These are phyloP conservation scores for Microcebus tavaratra DNA, from an alignment of 2,113 vertebrate genomes.

Conservation along the genomic window DNA sequence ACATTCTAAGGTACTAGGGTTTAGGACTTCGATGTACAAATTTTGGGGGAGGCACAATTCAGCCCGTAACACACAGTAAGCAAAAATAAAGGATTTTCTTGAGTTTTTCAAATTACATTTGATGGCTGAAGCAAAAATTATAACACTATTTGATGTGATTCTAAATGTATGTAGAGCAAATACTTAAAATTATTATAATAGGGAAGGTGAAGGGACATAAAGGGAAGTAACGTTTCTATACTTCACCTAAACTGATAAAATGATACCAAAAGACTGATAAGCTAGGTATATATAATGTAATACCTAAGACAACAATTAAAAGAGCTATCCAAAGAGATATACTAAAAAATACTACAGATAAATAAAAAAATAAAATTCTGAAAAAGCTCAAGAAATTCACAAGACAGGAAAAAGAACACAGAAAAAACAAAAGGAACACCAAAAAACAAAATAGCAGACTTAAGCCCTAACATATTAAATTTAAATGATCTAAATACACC, in stretches of 20 bases:
- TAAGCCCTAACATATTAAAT: not conserved
- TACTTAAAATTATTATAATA: not conserved
- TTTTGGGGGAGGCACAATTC: not conserved
- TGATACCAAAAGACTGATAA: not conserved
- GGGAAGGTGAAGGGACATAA: not conserved
- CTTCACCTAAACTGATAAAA: not conserved
- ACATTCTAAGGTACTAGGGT: not conserved
- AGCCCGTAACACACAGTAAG: not conserved
- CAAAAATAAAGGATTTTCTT: not conserved
- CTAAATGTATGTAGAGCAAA: not conserved
- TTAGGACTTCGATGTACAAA: not conserved
- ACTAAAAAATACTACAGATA: not conserved
- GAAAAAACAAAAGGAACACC: not conserved
- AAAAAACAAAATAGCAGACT: not conserved
- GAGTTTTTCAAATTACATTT: not conserved
- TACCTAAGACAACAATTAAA: not conserved
- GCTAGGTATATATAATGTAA: not conserved
- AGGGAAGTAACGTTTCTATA: not conserved
- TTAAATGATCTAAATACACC: not conserved
- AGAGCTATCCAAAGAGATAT: not conserved
- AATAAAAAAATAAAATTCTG: not conserved
- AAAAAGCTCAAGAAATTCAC: not conserved
- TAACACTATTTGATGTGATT: not conserved
- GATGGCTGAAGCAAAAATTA: not conserved
- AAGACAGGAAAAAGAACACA: not conserved